Conservation (phyloP, 2,113 vertebrate species). For the Notothenia rossii region DNA sequence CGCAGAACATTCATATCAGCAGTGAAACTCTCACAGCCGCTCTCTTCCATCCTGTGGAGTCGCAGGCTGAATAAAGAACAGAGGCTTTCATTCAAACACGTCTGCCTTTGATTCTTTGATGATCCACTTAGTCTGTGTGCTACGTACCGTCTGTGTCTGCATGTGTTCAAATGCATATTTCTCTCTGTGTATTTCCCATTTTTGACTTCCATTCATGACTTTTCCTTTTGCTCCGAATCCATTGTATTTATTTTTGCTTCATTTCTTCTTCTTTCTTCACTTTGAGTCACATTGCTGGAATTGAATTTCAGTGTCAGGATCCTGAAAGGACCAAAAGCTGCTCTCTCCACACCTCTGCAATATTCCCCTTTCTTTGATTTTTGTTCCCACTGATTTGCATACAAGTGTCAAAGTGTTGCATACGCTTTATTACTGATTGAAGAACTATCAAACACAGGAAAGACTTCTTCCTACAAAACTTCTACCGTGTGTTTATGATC, state of each 20-base stretch:
- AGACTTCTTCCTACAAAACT: background rate
- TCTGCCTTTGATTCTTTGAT: slow-evolving; percentile 63
- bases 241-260: slow-evolving; percentile 22
- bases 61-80: slow-evolving; percentile 38
- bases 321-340: slow-evolving; percentile 27
- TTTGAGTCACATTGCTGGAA: slow-evolving; percentile 34
- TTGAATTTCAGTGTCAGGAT: slow-evolving; percentile 32
- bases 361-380: slow-evolving; percentile 5
- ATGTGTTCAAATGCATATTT: background rate
- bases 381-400: slow-evolving; percentile 5
- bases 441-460: slow-evolving; percentile 20
- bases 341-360: slow-evolving; percentile 3
- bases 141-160: slow-evolving; percentile 1
- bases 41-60: slow-evolving; percentile 11
- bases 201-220: slow-evolving; percentile 30
- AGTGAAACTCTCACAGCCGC: slow-evolving; percentile 25
- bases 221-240: background rate
- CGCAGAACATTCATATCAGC: slow-evolving; percentile 43
- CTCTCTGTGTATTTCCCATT: background rate
- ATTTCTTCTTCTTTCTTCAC: slow-evolving; percentile 15
- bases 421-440: slow-evolving; percentile 20
- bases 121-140: slow-evolving; percentile 43
- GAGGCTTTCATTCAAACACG: slow-evolving; percentile 55
- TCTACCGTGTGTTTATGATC: background rate
- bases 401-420: slow-evolving; percentile 6